Evolutionary conservation across 2,888 invertebrate genomes (phyloP).

Genomic region (Tenthredo amoena): DNA sequence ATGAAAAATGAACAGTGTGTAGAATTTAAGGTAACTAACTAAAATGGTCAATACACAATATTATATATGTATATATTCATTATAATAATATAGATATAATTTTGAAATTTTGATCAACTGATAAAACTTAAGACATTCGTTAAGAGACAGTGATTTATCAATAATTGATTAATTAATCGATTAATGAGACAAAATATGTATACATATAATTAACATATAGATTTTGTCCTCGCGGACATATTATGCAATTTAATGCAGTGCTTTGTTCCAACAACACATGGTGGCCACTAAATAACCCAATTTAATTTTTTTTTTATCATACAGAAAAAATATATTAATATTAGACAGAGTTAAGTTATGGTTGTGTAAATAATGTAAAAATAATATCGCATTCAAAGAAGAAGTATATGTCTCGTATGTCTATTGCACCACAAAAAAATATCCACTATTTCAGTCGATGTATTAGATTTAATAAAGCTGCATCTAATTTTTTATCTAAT

Average conservation of each 20-base stretch:
- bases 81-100: constrained; percentile 38
- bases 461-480: constrained; percentile 46
- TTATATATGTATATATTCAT: constrained; percentile 46
- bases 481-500: constrained; percentile 50
- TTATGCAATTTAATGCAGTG: constrained; percentile 44
- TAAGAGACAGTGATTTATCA: constrained; percentile 36
- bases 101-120: constrained; percentile 38
- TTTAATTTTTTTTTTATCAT: not conserved
- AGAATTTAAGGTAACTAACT: constrained; percentile 31
- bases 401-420: constrained; percentile 10
- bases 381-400: constrained; percentile 28
- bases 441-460: constrained; percentile 47
- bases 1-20: constrained; percentile 1
- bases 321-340: not conserved
- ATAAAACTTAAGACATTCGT: constrained; percentile 42
- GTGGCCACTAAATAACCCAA: constrained; percentile 5
- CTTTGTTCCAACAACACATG: constrained; percentile 9
- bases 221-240: not conserved
- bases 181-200: constrained; percentile 29
- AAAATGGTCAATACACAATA: constrained; percentile 42
- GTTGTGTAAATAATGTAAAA: constrained; percentile 50
- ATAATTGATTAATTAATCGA: not conserved
- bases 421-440: constrained; percentile 39
- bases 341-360: constrained; percentile 30
- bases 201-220: constrained; percentile 11